Base-by-base conservation (phyloP, 2,113 vertebrate species). In the Salvelinus namaycush region DNA sequence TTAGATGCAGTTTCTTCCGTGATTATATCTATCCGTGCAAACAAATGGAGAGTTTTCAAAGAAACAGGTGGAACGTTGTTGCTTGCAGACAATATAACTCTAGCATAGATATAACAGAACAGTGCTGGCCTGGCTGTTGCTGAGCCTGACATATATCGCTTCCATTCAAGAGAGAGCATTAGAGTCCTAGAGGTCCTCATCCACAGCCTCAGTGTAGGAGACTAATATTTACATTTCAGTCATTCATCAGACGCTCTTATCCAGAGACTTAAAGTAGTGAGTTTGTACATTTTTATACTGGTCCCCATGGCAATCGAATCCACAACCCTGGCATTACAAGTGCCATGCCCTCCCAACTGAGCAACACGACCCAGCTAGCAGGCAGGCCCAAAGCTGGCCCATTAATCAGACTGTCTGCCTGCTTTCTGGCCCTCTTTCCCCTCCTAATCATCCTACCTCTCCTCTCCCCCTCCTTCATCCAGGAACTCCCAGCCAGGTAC, bases 11-110 rank as follows among this genome's bases (percentile, higher is more conserved):
- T 62, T 62, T 62, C 49, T 29, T 87, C 70, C 51, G 24, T 22
- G 67, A 18, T 57, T 54, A 59, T 27, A 44, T 9, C 11, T 51
- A 54, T 16, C 31, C 75, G 4, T 67, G 60, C 14, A 31, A 85
- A 75, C 71, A 84, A 76, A 79, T 87, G 79, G 68, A 76, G 69
- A 64, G 31, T 51, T n/a, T 22, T 79, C 4, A 18, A 64, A 57
- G 13, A 44, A 85, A 77, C 72, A 83, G 76, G 79, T 87, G 79
- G 70, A 48, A 27, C 68, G 79, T 70, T 81, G 84, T 83, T 83
- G 76, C 83, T 75, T 48, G 26, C 12, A 67, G 22, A 26, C 65
- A 54, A 18, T 5, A 54, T 16, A 54, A 54, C 16, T 18, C 51
- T 14, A 31, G 1, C 78, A 34, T 79, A 79, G 75, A 84, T 72